Percentiles rank a stretch among this genome's conserved stretches.
Evolutionary conservation across 2,888 invertebrate species (phyloP).

Genomic region (Muschampia plurimacula): DNA sequence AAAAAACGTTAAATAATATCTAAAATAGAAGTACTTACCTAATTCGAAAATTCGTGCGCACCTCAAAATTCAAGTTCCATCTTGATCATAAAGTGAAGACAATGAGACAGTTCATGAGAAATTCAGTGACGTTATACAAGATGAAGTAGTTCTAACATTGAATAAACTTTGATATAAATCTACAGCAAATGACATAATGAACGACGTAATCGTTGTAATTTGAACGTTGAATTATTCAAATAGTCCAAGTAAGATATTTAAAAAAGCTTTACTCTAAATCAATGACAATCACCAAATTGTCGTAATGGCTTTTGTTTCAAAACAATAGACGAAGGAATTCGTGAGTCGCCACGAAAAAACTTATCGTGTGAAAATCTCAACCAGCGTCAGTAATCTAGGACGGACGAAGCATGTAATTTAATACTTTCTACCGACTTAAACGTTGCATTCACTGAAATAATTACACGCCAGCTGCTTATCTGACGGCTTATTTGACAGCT

Average conservation of each 20-base stretch:
- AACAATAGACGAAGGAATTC: constrained; percentile 70
- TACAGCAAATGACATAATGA: constrained; percentile 21
- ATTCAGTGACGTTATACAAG: not conserved
- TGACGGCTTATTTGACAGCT: constrained; percentile 75
- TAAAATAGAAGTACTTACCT: not conserved
- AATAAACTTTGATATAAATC: constrained; percentile 6
- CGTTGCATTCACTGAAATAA: constrained; percentile 70
- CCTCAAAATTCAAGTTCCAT: not conserved
- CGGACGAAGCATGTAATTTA: constrained; percentile 70
- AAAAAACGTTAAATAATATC: not conserved
- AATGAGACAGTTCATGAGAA: constrained; percentile 6
- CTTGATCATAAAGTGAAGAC: constrained; percentile 4
- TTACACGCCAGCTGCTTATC: constrained; percentile 69
- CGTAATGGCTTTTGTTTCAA: constrained; percentile 51
- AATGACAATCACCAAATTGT: constrained; percentile 37
- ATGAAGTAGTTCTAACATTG: constrained; percentile 1
- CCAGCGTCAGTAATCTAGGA: constrained; percentile 57
- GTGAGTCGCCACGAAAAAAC: constrained; percentile 59
- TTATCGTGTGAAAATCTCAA: constrained; percentile 74
- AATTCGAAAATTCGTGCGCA: not conserved
- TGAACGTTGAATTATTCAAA: constrained; percentile 30
- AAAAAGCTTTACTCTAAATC: constrained; percentile 31
- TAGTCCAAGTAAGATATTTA: constrained; percentile 33
- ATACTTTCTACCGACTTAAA: constrained; percentile 73
- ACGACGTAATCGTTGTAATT: constrained; percentile 25